Conservation (phyloP, 2,888 invertebrate species). For the Theristus sp. region DNA sequence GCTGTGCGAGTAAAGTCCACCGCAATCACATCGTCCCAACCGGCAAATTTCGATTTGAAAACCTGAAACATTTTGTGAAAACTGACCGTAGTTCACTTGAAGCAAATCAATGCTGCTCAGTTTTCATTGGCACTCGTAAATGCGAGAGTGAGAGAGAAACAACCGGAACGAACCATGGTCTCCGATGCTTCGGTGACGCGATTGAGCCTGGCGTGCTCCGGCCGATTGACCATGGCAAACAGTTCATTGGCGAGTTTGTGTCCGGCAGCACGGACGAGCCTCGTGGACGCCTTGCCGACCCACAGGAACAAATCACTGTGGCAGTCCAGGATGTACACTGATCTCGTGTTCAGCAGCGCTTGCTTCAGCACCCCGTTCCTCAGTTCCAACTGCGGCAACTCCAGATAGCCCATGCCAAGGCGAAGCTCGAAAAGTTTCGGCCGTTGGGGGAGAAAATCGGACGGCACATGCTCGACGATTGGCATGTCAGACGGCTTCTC, state of each 20-base stretch:
- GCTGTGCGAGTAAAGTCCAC: constrained; percentile 97
- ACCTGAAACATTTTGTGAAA: constrained; percentile 34
- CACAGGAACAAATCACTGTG: constrained; percentile 41
- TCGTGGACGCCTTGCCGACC: constrained; percentile 92
- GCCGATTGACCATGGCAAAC: constrained; percentile 69
- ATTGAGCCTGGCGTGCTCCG: constrained; percentile 66
- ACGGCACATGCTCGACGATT: constrained; percentile 45
- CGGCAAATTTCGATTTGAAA: constrained; percentile 86
- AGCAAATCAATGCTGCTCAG: no score
- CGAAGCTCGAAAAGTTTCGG: constrained; percentile 51
- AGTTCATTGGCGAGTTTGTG: constrained; percentile 89
- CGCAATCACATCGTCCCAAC: constrained; percentile 97
- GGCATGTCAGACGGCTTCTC: constrained; percentile 8
- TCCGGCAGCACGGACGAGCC: constrained; percentile 68
- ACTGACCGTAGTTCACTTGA: no score
- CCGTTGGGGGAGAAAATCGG: constrained; percentile 44
- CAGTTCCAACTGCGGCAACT: constrained; percentile 56
- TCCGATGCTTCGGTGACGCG: constrained; percentile 4
- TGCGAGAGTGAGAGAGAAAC: no score
- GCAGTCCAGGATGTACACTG: constrained; percentile 89
- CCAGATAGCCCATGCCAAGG: constrained; percentile 92
- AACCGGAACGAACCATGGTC: constrained; percentile 3
- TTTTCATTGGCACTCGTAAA: no score
- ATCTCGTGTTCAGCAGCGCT: constrained; percentile 60
- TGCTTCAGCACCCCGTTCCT: constrained; percentile 47